Percentiles rank a stretch among this genome's conserved stretches.
phyloP scores from a whole-genome alignment of 92 coral and sea anemone species.

The Epizoanthus rinbou region DNA sequence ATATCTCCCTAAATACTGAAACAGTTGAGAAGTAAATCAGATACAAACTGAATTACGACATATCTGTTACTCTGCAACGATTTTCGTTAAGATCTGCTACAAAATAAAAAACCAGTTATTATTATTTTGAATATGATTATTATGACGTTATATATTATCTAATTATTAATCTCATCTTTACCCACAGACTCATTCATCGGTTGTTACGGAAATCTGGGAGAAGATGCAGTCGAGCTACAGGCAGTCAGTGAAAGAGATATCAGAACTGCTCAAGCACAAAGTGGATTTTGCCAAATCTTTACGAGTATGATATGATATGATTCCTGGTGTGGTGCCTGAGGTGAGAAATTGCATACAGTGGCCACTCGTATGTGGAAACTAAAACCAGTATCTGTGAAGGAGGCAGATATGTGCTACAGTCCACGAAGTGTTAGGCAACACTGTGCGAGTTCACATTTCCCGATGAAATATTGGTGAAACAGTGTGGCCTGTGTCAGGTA shows the following conservation, averaged over 20 bases:
- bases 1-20: too few relatives aligned
- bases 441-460: not conserved
- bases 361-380: not conserved
- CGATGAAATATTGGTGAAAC: too few relatives aligned
- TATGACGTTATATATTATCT: too few relatives aligned
- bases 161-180: not conserved
- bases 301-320: constrained; percentile 61
- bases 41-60: too few relatives aligned
- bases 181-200: constrained; percentile 80
- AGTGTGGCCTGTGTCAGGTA: too few relatives aligned
- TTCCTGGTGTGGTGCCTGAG: not conserved
- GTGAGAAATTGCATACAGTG: not conserved
- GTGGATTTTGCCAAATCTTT: constrained; percentile 78
- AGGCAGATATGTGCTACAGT: not conserved
- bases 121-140: too few relatives aligned
- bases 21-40: too few relatives aligned
- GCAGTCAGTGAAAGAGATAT: constrained; percentile 83
- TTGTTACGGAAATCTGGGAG: constrained; percentile 92
- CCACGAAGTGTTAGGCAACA: not conserved
- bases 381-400: not conserved
- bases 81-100: too few relatives aligned
- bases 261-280: constrained; percentile 78
- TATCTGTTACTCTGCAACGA: too few relatives aligned
- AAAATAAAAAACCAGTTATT: too few relatives aligned
- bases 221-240: constrained; percentile 91